Evolutionary conservation across 2,113 vertebrate species (phyloP).

Genomic region (Noctilio leporinus): DNA sequence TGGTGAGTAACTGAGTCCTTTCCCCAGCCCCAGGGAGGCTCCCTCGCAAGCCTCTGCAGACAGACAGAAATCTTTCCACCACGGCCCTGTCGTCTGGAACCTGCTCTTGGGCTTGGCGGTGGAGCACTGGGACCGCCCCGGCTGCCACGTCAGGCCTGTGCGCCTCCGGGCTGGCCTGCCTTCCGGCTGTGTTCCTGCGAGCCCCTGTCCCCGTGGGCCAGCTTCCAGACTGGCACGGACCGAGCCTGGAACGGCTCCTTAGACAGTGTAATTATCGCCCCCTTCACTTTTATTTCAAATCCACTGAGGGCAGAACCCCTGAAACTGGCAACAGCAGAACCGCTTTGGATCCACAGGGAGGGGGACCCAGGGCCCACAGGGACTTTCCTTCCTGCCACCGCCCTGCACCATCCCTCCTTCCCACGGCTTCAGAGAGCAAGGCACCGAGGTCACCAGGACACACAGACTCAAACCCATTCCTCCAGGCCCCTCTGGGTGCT

Average conservation of each 20-base stretch:
- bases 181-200: rapidly evolving
- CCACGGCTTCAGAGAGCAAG: not conserved
- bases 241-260: not conserved
- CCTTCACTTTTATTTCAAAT: not conserved
- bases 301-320: no score
- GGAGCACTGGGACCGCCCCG: no score
- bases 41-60: not conserved
- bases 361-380: no score
- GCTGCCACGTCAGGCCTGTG: not conserved
- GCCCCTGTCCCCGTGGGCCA: rapidly evolving
- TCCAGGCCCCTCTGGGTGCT: not conserved
- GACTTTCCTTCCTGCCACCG: not conserved
- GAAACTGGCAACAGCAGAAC: not conserved
- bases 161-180: not conserved
- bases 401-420: not conserved
- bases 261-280: not conserved
- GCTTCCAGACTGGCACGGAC: not conserved
- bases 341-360: not conserved
- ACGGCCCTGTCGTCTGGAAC: not conserved
- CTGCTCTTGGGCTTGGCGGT: not conserved
- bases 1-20: constrained; percentile 27
- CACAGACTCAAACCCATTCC: not conserved
- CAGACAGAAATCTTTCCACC: constrained; percentile 14
- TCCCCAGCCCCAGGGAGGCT: not conserved
- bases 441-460: rapidly evolving